Evolutionary conservation across 2,888 invertebrate species (phyloP), one percentile per base, ranked within the genome.

Genomic region (Phoenoteleia sp.): DNA sequence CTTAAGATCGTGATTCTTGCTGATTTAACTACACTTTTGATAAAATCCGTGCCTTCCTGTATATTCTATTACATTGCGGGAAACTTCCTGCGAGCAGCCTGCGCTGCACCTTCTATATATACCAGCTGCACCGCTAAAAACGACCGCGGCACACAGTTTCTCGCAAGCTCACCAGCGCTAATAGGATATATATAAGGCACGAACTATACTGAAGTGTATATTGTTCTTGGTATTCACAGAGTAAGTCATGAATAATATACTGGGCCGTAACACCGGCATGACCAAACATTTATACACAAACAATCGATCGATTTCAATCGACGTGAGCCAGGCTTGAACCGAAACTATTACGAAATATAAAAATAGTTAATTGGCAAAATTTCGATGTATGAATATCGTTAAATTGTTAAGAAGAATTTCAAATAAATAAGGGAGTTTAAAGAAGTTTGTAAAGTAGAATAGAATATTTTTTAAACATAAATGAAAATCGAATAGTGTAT

Each of bases 171-270:
- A 39, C 74, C 81, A 67, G 13, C 60, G 52, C 33, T 81, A 81
- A 81, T 81, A 81, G 67, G 67, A 81, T 79, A 79, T n/a, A n/a
- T 75, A 71, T 74, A 71, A 74, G 80, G 64, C 17, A 80, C 36
- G 27, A 58, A 49, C 49, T 80, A 49, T 66, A 49, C 29, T 29
- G 54, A 47, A 58, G 58, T 72, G 49, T 80, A 80, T 58, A 80
- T 47, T 74, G 79, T 72, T 80, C 72, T 80, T 80, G 72, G 58
- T 56, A 66, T 66, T 80, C 58, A 23, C 72, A 42, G 36, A 66
- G 58, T 58, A 49, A 66, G 64, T 39, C 72, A 72, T 80, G 72
- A 72, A 80, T 74, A 74, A 72, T 72, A 72, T 15, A 45, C 56
- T 39, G 49, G 47, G 15, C 47, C 52, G 47, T 56, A 72, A 71